Evolutionary conservation across 2,888 invertebrate species (phyloP).

Genomic region (Pollenia amentaria): DNA sequence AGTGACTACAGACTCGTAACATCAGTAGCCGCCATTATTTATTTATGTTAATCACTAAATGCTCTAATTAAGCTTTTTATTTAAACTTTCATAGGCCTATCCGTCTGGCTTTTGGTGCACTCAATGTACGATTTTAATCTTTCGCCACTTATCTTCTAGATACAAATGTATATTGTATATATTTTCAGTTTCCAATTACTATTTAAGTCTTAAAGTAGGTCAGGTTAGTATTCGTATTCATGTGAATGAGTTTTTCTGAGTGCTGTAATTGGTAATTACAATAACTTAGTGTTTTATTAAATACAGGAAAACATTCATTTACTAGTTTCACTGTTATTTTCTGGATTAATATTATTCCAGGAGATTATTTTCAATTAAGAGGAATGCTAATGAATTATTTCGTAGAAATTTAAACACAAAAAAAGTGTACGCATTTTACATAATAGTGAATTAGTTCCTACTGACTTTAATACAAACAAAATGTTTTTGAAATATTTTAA

Average conservation of each 20-base stretch:
- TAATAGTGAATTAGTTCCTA: not conserved
- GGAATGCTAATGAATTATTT: constrained; percentile 16
- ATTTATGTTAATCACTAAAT: constrained; percentile 66
- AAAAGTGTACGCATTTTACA: not conserved
- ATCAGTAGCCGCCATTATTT: constrained; percentile 63
- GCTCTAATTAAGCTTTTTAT: constrained; percentile 67
- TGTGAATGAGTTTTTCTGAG: not conserved
- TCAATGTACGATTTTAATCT: constrained; percentile 14
- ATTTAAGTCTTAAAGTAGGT: constrained; percentile 47
- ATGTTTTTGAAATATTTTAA: no score
- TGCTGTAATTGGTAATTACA: constrained; percentile 17
- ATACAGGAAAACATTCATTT: constrained; percentile 59
- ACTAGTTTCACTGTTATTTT: not conserved
- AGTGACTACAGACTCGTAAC: constrained; percentile 15
- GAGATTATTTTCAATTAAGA: constrained; percentile 28
- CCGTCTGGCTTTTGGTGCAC: not conserved
- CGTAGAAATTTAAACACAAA: not conserved
- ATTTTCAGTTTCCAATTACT: not conserved
- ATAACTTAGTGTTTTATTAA: constrained; percentile 46
- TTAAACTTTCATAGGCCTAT: constrained; percentile 23
- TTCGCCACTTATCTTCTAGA: constrained; percentile 1
- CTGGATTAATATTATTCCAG: constrained; percentile 9
- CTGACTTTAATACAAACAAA: no score
- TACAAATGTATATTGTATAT: constrained; percentile 1
- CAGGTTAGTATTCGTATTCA: constrained; percentile 2